Evolutionary conservation across 2,888 invertebrate genomes (phyloP).

Genomic region (Dascillus cervinus): DNA sequence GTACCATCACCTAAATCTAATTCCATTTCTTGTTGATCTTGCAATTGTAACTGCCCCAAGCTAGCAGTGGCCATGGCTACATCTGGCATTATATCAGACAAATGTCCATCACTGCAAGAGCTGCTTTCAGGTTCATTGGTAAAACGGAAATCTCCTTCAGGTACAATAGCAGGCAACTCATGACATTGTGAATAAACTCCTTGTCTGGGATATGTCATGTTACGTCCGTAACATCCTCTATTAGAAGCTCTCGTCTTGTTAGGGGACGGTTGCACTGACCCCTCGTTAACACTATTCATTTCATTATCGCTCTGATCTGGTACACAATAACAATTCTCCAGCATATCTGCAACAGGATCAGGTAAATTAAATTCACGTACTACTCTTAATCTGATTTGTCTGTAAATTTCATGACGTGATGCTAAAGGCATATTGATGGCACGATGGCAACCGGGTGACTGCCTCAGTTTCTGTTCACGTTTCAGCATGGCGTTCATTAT

Average conservation of each 20-base stretch:
- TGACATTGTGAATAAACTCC: constrained; percentile 43
- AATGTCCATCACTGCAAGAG: constrained; percentile 60
- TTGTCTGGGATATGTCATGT: constrained; percentile 55
- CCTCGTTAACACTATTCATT: constrained; percentile 23
- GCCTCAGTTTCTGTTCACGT: constrained; percentile 75
- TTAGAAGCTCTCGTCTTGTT: constrained; percentile 28
- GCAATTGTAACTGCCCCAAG: constrained; percentile 59
- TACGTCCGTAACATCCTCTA: constrained; percentile 46
- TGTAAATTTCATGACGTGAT: constrained; percentile 67
- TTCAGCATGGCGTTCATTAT: constrained; percentile 74
- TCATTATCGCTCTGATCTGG: constrained; percentile 36
- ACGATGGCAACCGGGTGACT: constrained; percentile 69
- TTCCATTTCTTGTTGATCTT: constrained; percentile 58
- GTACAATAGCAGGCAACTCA: constrained; percentile 58
- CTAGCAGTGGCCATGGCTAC: constrained; percentile 86
- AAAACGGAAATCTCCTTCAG: constrained; percentile 51
- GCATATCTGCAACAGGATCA: constrained; percentile 74
- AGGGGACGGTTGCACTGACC: constrained; percentile 42
- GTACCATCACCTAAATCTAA: constrained; percentile 82
- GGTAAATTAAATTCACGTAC: constrained; percentile 92
- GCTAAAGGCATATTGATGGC: constrained; percentile 69
- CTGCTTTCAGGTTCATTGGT: constrained; percentile 45
- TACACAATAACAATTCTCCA: constrained; percentile 48
- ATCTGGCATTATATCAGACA: constrained; percentile 83
- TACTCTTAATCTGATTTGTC: constrained; percentile 76